These are phyloP conservation scores for Calypte anna DNA, from an alignment of 2,113 vertebrate genomes.

Conservation along the genomic window DNA sequence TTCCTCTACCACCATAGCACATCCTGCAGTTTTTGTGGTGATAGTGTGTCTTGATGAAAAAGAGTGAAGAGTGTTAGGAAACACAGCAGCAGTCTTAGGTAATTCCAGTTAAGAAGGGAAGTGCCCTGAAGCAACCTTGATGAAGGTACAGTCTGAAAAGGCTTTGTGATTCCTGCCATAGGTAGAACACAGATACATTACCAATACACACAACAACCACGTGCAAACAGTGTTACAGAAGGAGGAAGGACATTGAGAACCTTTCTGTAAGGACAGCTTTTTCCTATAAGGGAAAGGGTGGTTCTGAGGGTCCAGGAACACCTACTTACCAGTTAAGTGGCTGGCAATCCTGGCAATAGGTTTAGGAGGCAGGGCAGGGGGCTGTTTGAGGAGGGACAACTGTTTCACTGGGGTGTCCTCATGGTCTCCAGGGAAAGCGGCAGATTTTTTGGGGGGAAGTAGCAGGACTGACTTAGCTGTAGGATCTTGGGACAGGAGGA, in stretches of 20 bases:
- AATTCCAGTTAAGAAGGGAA: neutral
- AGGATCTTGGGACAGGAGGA: conserved; percentile 90
- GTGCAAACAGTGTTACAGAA: neutral
- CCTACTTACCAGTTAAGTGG: conserved; percentile 92
- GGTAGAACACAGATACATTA: neutral
- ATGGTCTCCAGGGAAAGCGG: conserved; percentile 88
- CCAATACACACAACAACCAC: neutral
- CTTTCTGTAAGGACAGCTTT: neutral
- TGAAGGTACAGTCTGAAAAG: neutral
- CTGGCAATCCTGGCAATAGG: conserved; percentile 94
- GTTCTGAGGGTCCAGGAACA: conserved; percentile 3
- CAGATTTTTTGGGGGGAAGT: conserved; percentile 90
- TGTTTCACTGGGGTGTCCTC: conserved; percentile 92
- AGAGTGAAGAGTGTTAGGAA: neutral
- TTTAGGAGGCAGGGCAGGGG: conserved; percentile 97
- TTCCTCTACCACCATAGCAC: conserved; percentile 19
- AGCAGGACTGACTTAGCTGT: conserved; percentile 89
- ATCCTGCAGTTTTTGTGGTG: conserved; percentile 32
- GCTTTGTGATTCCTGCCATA: accelerated
- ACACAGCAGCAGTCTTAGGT: neutral
- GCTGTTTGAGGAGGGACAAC: conserved; percentile 94
- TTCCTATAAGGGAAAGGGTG: conserved; percentile 36
- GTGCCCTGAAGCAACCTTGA: neutral
- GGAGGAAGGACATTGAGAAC: neutral
- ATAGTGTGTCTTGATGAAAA: neutral